Evolutionary conservation across 2,113 vertebrate genomes (phyloP).

Genomic region (Chionodraco myersi): DNA sequence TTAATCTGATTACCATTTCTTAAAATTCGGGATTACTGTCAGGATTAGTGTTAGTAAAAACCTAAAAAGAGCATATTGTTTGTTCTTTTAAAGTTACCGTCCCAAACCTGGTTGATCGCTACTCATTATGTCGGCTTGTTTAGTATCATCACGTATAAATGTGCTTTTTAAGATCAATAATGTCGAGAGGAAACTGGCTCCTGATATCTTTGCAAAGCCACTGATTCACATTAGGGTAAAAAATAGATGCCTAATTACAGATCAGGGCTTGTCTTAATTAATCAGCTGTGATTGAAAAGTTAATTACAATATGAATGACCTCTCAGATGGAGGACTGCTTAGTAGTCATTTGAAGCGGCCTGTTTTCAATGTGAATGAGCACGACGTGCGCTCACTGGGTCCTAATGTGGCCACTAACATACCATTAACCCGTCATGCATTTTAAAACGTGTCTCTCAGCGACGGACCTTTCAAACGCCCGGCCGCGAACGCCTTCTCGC

Average conservation of each 20-base stretch:
- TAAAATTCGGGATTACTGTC: no score
- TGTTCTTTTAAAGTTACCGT: no score
- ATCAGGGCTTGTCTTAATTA: constrained; percentile 83
- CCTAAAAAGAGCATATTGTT: no score
- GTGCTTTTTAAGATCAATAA: constrained; percentile 39
- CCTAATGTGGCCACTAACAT: constrained; percentile 83
- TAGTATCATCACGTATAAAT: constrained; percentile 9
- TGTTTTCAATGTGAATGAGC: constrained; percentile 83
- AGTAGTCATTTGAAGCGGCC: constrained; percentile 84
- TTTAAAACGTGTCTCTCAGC: constrained; percentile 78
- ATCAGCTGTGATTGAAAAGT: constrained; percentile 87
- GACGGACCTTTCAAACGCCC: constrained; percentile 76
- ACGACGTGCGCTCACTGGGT: constrained; percentile 56
- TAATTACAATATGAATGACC: constrained; percentile 89
- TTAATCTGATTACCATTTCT: no score
- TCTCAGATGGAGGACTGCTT: constrained; percentile 82
- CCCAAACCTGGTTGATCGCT: neutral
- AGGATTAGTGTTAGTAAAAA: no score
- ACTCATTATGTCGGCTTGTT: neutral
- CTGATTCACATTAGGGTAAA: constrained; percentile 73
- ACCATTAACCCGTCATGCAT: constrained; percentile 86
- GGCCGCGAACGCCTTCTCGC: constrained; percentile 57
- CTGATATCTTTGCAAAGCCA: constrained; percentile 69
- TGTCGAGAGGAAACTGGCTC: constrained; percentile 13
- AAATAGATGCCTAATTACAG: constrained; percentile 88